Conservation (phyloP, 2,888 invertebrate species). For the Embidobia sp. region DNA sequence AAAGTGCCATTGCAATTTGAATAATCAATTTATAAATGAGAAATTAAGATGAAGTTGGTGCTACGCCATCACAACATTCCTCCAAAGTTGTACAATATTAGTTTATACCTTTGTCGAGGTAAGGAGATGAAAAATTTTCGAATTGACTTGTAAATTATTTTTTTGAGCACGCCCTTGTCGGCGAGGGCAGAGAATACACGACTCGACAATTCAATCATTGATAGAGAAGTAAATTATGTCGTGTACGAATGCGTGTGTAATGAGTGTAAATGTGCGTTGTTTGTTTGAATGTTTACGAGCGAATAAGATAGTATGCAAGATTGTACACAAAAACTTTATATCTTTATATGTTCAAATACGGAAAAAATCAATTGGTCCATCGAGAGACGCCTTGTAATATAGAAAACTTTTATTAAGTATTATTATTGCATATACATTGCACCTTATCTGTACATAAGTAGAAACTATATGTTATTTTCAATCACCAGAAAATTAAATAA, state of each 20-base stretch:
- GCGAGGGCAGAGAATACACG: constrained; percentile 54
- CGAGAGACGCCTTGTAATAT: constrained; percentile 74
- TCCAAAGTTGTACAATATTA: constrained; percentile 82
- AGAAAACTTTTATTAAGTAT: constrained; percentile 77
- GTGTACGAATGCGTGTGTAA: constrained; percentile 70
- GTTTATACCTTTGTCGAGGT: constrained; percentile 77
- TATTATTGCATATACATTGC: constrained; percentile 79
- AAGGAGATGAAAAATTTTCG: constrained; percentile 59
- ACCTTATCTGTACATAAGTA: constrained; percentile 81
- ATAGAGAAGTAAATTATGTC: constrained; percentile 70
- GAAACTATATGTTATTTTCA: constrained; percentile 79
- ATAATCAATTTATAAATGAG: constrained; percentile 76
- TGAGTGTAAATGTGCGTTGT: constrained; percentile 8
- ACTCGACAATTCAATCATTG: constrained; percentile 66
- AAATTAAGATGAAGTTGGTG: constrained; percentile 75
- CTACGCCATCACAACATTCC: constrained; percentile 82
- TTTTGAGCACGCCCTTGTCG: constrained; percentile 65
- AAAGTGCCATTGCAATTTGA: constrained; percentile 81
- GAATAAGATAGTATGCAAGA: constrained; percentile 32
- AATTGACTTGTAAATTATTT: constrained; percentile 71
- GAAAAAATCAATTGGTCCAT: constrained; percentile 67
- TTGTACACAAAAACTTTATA: constrained; percentile 75
- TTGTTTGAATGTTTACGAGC: constrained; percentile 14
- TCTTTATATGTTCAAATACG: constrained; percentile 80
- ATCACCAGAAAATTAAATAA: constrained; percentile 77